These are phyloP conservation scores for Chrosomus eos DNA, from an alignment of 2,797 vertebrate species.

Conservation along the genomic window DNA sequence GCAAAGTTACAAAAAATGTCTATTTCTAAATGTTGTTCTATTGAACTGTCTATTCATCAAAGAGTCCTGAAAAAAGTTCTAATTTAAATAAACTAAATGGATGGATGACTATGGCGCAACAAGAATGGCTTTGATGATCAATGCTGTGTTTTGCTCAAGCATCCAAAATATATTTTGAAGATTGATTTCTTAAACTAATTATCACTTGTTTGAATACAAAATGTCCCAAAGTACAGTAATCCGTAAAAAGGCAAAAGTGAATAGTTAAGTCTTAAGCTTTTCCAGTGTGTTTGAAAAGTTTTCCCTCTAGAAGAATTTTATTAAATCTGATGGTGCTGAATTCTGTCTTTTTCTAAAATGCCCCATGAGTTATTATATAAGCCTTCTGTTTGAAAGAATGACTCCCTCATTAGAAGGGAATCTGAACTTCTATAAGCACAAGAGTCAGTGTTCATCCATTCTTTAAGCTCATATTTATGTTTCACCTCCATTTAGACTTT, in stretches of 20 bases:
- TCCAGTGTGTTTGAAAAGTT: not conserved
- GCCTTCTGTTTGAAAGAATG: slow-evolving; percentile 10
- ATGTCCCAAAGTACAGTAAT: slow-evolving; percentile 22
- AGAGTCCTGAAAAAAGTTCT: not conserved
- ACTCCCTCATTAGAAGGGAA: slow-evolving; percentile 1
- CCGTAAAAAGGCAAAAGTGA: not conserved
- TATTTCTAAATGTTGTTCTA: not conserved
- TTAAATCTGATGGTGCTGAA: slow-evolving; percentile 19
- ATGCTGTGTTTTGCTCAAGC: not conserved
- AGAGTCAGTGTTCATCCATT: not conserved
- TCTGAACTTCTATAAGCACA: slow-evolving; percentile 1
- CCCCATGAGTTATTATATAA: slow-evolving; percentile 15
- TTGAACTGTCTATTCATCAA: not conserved
- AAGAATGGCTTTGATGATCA: not conserved
- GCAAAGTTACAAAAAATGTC: not conserved
- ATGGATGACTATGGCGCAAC: not conserved
- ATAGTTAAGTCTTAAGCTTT: not conserved
- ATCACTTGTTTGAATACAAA: slow-evolving; percentile 4
- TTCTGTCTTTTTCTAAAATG: slow-evolving; percentile 20
- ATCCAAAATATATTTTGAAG: not conserved
- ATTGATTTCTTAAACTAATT: not conserved
- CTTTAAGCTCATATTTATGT: not conserved
- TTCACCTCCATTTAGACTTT: not conserved
- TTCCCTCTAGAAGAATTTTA: not conserved
- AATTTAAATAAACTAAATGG: slow-evolving; percentile 13